Conservation (phyloP, 53 echinoderm and acorn worm genomes). For the Crossaster papposus region DNA sequence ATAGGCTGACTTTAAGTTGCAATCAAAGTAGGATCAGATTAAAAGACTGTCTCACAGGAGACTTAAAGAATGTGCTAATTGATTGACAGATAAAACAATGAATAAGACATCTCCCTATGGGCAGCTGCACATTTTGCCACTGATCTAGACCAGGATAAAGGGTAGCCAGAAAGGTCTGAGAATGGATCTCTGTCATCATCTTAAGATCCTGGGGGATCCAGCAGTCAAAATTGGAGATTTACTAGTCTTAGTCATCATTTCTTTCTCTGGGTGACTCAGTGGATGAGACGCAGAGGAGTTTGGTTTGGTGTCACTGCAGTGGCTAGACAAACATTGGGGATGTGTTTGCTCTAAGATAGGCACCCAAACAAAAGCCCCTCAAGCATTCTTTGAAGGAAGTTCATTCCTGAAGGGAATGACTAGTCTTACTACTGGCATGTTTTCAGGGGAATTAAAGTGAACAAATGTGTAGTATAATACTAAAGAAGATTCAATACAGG, state of each 20-base stretch:
- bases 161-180: not conserved
- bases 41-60: conserved; percentile 30
- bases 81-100: conserved; percentile 36
- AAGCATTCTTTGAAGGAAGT: conserved; percentile 14
- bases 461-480: not conserved
- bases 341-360: conserved; percentile 5
- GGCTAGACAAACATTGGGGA: conserved; percentile 47
- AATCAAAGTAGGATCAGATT: not conserved
- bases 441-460: not conserved
- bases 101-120: conserved; percentile 4
- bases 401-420: not conserved
- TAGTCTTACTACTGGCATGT: not conserved
- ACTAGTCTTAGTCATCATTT: conserved; percentile 14
- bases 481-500: not conserved
- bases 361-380: conserved; percentile 30
- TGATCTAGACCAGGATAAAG: not conserved
- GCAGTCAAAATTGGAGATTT: conserved; percentile 25
- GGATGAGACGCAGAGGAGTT: not conserved
- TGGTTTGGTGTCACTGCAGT: not conserved
- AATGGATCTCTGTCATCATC: conserved; percentile 18
- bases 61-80: conserved; percentile 24
- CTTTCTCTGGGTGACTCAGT: conserved; percentile 22
- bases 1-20: not conserved
- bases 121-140: not conserved
- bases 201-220: not conserved